Evolutionary conservation across 2,113 vertebrate genomes (phyloP).

Genomic region (Sturnus vulgaris): DNA sequence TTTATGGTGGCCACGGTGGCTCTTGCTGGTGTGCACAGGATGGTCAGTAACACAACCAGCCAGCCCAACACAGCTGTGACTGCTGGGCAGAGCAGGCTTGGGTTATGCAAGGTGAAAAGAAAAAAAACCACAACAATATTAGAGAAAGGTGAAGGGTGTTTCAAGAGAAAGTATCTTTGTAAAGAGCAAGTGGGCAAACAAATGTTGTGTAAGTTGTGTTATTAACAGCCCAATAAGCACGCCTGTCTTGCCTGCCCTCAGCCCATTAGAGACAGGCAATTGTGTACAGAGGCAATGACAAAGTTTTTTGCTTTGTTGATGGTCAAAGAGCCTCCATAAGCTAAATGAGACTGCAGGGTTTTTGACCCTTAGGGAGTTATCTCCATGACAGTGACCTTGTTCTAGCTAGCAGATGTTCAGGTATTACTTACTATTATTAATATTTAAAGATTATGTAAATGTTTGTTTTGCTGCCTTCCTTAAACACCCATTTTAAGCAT

Average conservation of each 20-base stretch:
- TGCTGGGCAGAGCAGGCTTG: background rate
- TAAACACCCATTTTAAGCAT: slow-evolving; percentile 39
- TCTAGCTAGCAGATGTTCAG: slow-evolving; percentile 62
- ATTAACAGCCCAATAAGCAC: background rate
- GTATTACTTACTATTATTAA: slow-evolving; percentile 67
- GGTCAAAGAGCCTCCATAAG: background rate
- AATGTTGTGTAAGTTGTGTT: slow-evolving; percentile 21
- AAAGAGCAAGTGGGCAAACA: background rate
- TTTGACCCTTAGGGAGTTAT: slow-evolving; percentile 39
- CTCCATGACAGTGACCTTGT: slow-evolving; percentile 42
- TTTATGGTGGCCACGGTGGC: rapidly evolving
- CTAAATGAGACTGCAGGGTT: background rate
- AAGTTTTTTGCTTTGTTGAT: background rate
- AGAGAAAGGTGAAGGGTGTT: background rate
- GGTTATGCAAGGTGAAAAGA: background rate
- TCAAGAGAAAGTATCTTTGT: background rate
- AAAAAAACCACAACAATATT: background rate
- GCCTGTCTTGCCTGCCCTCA: background rate
- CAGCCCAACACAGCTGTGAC: background rate
- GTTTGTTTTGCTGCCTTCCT: slow-evolving; percentile 45
- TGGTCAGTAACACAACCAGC: background rate
- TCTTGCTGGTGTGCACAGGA: background rate
- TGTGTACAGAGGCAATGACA: background rate
- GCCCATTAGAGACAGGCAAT: background rate
- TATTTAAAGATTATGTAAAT: slow-evolving; percentile 67